These are phyloP conservation scores for Leptinotarsa haldemani DNA, from an alignment of 2,888 invertebrate species.

Conservation along the genomic window DNA sequence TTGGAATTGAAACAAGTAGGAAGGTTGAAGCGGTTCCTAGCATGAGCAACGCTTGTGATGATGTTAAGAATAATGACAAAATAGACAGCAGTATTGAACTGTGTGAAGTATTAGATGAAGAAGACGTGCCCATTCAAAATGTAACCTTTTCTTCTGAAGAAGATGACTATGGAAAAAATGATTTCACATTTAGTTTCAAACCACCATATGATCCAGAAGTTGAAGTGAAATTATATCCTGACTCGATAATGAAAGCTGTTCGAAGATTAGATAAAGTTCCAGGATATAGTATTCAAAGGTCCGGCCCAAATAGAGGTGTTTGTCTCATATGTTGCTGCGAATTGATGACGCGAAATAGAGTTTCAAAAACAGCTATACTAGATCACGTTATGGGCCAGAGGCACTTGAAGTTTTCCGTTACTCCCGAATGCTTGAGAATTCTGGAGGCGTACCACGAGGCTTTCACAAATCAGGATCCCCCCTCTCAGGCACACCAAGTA, in stretches of 20 bases:
- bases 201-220: conserved; percentile 47
- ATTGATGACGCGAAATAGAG: conserved; percentile 38
- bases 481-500: conserved; percentile 57
- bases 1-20: background rate
- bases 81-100: conserved; percentile 45
- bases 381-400: conserved; percentile 54
- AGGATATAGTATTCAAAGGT: conserved; percentile 49
- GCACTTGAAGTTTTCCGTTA: conserved; percentile 48
- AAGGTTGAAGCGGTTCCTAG: conserved; percentile 4
- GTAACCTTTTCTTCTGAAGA: conserved; percentile 29
- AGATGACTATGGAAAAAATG: conserved; percentile 44
- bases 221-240: conserved; percentile 51
- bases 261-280: conserved; percentile 48
- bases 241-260: conserved; percentile 44
- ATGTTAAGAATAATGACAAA: conserved; percentile 26
- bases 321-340: conserved; percentile 56
- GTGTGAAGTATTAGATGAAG: conserved; percentile 32
- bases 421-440: conserved; percentile 25
- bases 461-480: conserved; percentile 52
- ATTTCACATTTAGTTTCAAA: conserved; percentile 52
- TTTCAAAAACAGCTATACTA: conserved; percentile 45
- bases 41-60: conserved; percentile 12
- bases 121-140: background rate
- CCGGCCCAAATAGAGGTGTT: conserved; percentile 45
- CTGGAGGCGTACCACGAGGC: conserved; percentile 54